Base-by-base conservation (phyloP, 92 coral and sea anemone genomes). In the Umimayanthus chanpuru region DNA sequence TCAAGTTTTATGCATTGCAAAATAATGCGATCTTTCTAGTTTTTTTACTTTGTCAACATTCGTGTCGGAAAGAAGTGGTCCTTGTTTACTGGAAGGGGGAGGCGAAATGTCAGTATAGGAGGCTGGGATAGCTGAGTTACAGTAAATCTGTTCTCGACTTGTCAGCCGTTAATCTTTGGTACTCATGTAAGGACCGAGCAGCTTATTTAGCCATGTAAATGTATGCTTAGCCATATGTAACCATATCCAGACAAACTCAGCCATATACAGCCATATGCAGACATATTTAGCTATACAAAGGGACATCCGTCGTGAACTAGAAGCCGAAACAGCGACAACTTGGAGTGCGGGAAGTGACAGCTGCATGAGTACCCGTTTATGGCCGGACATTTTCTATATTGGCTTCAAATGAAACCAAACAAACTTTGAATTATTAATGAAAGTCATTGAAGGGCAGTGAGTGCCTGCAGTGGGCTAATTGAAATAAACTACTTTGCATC, bases 381-480 rank as follows among this genome's bases (percentile, higher is more conserved):
- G 53, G 29, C 26, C 41, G 29, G 72, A 26, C 70, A 38, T 61
- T 82, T 81, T 68, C 79, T 41, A 66, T 72, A 40, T 70, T 81
- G 75, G 26, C 23, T 65, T 43, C 58, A 64, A 39, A 68, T 64
- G 76, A 83, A 83, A 55, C 55, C n/a, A 67, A 68, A 70, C 77
- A 70, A 68, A 32, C 25, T 28, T 43, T 83, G 8, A 41, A 83
- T 83, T 70, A 83, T 83, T 83, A 9, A 83, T 44, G 3, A 15
- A 15, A 70, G 28, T 66, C 86, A 82, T 82, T 67, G 75, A 82
- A 40, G 58, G 53, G 47, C 53, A 58, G 41, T 32, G 76, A 43
- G 38, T 66, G 6, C 77, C 87, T 49, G 87, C 78, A 21, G 87
- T 29, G 77, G 38, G 28, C 0, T 83, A 81, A 81, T 81, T 81